Conservation (phyloP, 2,888 invertebrate species). For the Micoletzkya japonica region DNA sequence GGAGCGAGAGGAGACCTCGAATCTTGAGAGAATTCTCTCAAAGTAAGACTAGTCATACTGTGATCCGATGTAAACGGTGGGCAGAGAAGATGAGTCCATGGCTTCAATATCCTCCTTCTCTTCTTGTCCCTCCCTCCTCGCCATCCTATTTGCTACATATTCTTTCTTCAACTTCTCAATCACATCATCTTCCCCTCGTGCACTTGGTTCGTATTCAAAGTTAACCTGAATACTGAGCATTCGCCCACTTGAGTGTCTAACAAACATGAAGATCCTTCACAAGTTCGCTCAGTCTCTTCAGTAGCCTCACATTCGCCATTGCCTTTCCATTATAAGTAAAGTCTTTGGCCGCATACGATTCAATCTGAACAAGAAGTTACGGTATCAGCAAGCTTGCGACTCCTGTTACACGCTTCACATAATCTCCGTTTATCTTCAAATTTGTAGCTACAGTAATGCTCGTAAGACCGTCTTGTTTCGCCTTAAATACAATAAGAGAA, state of each 20-base stretch:
- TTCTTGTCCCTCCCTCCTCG: too few species aligned
- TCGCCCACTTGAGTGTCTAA: too few species aligned
- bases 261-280: too few species aligned
- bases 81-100: not conserved
- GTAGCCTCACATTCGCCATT: not conserved
- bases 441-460: not conserved
- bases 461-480: constrained; percentile 5
- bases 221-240: too few species aligned
- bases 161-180: not conserved
- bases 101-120: not conserved
- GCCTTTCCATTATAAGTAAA: not conserved
- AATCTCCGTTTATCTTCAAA: not conserved
- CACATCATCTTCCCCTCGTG: constrained; percentile 1
- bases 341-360: not conserved
- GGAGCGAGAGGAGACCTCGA: not conserved
- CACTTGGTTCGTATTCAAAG: too few species aligned
- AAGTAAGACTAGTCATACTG: not conserved
- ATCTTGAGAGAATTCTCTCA: not conserved
- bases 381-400: too few species aligned
- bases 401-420: not conserved
- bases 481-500: not conserved
- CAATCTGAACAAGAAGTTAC: too few species aligned
- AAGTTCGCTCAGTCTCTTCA: not conserved
- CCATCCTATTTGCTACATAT: too few species aligned
- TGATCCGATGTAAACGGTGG: constrained; percentile 13